These are phyloP conservation scores for Adela reaumurella DNA, from an alignment of 2,888 invertebrate genomes.

Conservation along the genomic window DNA sequence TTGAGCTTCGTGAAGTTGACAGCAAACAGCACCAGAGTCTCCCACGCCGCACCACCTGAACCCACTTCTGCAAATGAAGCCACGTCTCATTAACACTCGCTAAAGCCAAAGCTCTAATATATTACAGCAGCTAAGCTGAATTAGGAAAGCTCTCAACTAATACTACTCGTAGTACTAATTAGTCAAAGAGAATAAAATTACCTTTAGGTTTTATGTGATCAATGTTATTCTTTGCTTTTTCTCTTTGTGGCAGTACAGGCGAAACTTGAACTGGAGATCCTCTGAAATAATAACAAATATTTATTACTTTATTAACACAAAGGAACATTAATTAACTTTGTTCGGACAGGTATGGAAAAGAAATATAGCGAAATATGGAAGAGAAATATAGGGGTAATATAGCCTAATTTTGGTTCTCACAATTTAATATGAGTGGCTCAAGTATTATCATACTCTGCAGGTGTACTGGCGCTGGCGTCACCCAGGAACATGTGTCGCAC, in stretches of 20 bases:
- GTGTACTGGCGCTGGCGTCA: slow-evolving; percentile 68
- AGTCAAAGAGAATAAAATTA: slow-evolving; percentile 11
- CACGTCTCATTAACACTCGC: too few species aligned
- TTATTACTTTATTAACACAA: too few species aligned
- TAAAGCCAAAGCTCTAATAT: too few species aligned
- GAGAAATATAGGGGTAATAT: not conserved
- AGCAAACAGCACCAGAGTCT: slow-evolving; percentile 92
- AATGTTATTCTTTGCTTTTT: slow-evolving; percentile 38
- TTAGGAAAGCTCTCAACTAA: too few species aligned
- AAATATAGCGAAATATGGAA: not conserved
- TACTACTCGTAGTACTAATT: not conserved
- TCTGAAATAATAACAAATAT: not conserved
- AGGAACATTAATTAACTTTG: too few species aligned
- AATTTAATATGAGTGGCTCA: not conserved
- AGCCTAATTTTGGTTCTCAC: too few species aligned
- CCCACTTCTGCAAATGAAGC: slow-evolving; percentile 45
- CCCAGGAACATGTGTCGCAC: slow-evolving; percentile 90
- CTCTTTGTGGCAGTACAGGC: slow-evolving; percentile 40
- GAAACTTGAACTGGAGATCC: slow-evolving; percentile 23
- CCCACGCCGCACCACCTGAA: slow-evolving; percentile 78
- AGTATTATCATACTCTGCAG: slow-evolving; percentile 14
- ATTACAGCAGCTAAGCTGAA: too few species aligned
- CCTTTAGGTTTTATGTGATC: slow-evolving; percentile 38
- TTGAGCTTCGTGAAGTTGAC: slow-evolving; percentile 94
- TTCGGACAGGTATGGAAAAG: not conserved